Evolutionary conservation across 2,888 invertebrate species (phyloP), one percentile per base, ranked within the genome.

Genomic region (Metacarcinus magister): DNA sequence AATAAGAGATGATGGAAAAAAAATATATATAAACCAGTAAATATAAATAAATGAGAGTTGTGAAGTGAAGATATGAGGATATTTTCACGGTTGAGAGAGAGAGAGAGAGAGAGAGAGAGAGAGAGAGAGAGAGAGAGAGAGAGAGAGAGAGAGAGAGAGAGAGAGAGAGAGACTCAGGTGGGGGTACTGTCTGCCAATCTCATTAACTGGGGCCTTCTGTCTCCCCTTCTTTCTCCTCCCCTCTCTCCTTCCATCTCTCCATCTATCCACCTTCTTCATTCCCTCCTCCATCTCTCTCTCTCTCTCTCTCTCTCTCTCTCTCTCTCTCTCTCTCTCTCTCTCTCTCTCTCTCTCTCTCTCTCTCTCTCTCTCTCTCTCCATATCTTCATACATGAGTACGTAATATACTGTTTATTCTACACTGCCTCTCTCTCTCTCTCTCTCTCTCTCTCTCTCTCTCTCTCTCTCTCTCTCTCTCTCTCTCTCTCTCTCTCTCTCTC

Each of bases 131-230:
- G 92, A 92, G 92, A 92, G 92, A 92, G 92, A 92, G 92, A 46
- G 90, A 90, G 90, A 90, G 90, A 90, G 90, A 90, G 90, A 90
- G 44, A 92, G 92, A 32, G 32, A 60, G 92, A 93, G 93, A 93
- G 67, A 67, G 28, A 93, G 93, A 46, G 44, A 46, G 93, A 67
- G 39, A 43, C 91, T 91, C 91, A 91, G 91, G 91, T 91, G 91
- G 91, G 91, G 75, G 67, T 75, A 67, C 93, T 75, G 93, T 93
- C 93, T 93, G 93, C 93, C 93, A 93, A 93, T 93, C 67, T 93
- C 93, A 93, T 93, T 93, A 93, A 75, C 93, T 67, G 75, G 67
- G 39, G 23, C 7, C 39, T 32, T 75, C 60, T 60, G n/a, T 48
- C 92, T 32, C 93, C n/a, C 44, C 39, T 10, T 13, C 23, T 67